Evolutionary conservation across 2,888 invertebrate genomes (phyloP), one percentile per base, ranked within the genome.

Genomic region (Caenorhabditis sulstoni): DNA sequence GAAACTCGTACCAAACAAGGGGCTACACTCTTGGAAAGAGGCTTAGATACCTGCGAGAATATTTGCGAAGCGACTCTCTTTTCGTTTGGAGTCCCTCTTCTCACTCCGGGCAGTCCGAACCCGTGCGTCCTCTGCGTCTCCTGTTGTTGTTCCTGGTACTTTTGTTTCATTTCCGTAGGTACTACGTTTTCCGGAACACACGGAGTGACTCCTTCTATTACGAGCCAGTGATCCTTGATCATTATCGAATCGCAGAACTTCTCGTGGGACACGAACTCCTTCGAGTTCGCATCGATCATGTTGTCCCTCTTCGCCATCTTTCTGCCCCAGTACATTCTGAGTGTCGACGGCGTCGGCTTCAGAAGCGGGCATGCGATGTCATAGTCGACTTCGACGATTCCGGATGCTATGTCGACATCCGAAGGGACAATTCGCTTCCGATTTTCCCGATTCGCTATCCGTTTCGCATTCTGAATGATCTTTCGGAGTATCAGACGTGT

Each of bases 181-280:
- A 74, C 49, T 12, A 70, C 70, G 23, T 79, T 79, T 23, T 79
- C 79, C 5, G 79, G 79, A 2, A 79, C 64, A 57, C 58, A 58
- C n/a, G 79, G 79, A 44, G 75, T 75, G 16, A 75, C 49, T 23
- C 79, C 79, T 16, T 75, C 79, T 1, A 79, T 50, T 8, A 65
- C 64, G 7, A 79, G 45, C 79, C 79, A 79, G 20, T 79, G 75
- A 50, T 79, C 79, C 55, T 55, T 64, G 8, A 74, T 65, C 22
- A 47, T 58, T 9, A 75, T 75, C 9, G 70, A 65, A 4, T 77
- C 77, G 20, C 70, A 71, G 22, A 77, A 77, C 12, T 45, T 41
- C 23, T 78, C 73, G 9, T 47, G 18, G 0, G 66, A 49, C 0
- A 78, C 65, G 0, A 65, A 55, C 9, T 78, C 77, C 18, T 44